These are phyloP conservation scores for human (Homo sapiens) DNA, from an alignment of 2,113 vertebrate species.

Conservation along the genomic window DNA sequence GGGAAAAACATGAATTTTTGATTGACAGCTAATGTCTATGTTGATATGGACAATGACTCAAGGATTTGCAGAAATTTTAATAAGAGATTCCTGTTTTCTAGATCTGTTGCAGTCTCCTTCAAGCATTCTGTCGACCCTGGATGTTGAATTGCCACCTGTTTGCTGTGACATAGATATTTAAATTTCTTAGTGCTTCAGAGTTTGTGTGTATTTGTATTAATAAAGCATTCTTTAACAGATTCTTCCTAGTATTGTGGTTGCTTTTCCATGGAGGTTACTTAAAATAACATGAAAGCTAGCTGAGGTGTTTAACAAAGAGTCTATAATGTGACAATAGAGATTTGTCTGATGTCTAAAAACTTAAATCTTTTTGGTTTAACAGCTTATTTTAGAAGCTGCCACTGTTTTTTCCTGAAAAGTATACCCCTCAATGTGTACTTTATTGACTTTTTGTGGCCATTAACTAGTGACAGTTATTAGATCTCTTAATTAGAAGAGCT, in stretches of 20 bases:
- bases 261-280: conserved; percentile 36
- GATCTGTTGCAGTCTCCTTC: conserved; percentile 76
- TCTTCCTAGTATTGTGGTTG: background rate
- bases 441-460: conserved; percentile 5
- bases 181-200: conserved; percentile 36
- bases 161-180: conserved; percentile 69
- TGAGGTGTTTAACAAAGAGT: background rate
- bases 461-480: conserved; percentile 54
- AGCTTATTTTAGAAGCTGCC: background rate
- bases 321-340: background rate
- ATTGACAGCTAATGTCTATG: background rate
- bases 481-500: conserved; percentile 57
- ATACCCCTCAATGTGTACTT: background rate
- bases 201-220: conserved; percentile 65
- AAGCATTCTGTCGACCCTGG: conserved; percentile 81
- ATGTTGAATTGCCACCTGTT: conserved; percentile 83
- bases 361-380: background rate
- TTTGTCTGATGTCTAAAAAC: background rate
- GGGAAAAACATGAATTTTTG: background rate
- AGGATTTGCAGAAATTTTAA: conserved; percentile 15
- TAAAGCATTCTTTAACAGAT: conserved; percentile 75
- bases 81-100: conserved; percentile 71
- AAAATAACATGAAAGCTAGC: background rate
- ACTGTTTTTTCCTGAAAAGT: background rate
- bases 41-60: background rate